Percentiles rank a stretch among this genome's conserved stretches.
These are phyloP conservation scores for Xerus inauris DNA, from an alignment of 2,113 vertebrate species.

Conservation along the genomic window DNA sequence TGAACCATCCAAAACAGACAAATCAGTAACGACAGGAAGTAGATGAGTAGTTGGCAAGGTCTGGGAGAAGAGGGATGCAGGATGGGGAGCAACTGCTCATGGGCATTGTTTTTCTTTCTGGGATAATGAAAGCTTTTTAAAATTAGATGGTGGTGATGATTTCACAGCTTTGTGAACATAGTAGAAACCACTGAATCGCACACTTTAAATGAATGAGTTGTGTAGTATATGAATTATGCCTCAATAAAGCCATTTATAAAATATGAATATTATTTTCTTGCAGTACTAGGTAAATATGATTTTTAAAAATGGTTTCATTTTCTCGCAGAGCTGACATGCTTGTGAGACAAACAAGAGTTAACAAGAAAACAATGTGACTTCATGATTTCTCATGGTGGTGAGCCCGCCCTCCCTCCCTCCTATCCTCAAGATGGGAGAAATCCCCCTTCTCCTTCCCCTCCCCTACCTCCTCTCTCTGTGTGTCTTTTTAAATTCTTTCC, in stretches of 20 bases:
- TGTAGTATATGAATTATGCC: neutral
- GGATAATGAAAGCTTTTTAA: neutral
- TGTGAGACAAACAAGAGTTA: neutral
- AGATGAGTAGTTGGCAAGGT: neutral
- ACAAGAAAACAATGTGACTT: neutral
- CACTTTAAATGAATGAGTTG: neutral
- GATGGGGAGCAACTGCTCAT: neutral
- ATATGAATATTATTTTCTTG: neutral
- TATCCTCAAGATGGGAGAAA: neutral
- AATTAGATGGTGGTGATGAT: slow-evolving; percentile 11
- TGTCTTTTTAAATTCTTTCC: neutral
- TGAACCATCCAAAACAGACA: neutral
- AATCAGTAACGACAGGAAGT: neutral
- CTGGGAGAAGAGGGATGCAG: neutral
- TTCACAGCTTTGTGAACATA: slow-evolving; percentile 6
- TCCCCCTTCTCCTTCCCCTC: neutral
- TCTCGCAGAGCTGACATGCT: neutral
- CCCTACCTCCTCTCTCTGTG: neutral
- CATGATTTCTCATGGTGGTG: neutral
- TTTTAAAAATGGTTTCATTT: neutral
- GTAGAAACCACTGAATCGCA: neutral
- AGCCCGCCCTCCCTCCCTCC: neutral
- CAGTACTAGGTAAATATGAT: neutral
- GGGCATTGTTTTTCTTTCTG: neutral
- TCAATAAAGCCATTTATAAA: neutral